Evolutionary conservation across 2,113 vertebrate species (phyloP).

Genomic region (Fregetta grallaria): DNA sequence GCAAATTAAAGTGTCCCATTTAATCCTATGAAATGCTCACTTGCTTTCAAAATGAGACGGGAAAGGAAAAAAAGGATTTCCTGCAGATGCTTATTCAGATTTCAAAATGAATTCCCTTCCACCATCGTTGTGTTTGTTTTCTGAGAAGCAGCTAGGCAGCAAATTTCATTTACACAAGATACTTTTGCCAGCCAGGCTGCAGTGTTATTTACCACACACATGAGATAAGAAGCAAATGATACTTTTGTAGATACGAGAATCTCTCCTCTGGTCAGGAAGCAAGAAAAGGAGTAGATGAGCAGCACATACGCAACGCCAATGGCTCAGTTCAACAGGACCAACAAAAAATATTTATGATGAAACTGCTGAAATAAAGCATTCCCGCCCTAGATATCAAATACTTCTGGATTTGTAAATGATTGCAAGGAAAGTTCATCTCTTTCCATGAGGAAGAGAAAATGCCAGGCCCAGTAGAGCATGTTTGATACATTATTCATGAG

Average conservation of each 20-base stretch:
- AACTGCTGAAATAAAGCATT: background rate
- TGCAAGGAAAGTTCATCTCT: background rate
- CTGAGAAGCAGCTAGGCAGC: background rate
- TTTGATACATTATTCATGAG: background rate
- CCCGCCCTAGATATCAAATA: background rate
- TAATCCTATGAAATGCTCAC: background rate
- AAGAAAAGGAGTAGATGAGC: background rate
- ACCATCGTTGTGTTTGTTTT: background rate
- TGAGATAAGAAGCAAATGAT: background rate
- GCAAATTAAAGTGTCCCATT: background rate
- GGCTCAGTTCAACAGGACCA: background rate
- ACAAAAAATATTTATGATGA: background rate
- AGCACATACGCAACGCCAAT: background rate
- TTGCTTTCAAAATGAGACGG: background rate
- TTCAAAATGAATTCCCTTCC: background rate
- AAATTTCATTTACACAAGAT: background rate
- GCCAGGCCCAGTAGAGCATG: background rate
- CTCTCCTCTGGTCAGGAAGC: background rate
- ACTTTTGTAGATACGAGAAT: background rate
- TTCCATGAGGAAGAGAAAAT: background rate
- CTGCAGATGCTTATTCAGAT: background rate
- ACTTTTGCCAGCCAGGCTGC: background rate
- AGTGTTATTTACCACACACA: background rate
- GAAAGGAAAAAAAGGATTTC: background rate
- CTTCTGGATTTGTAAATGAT: background rate